phyloP scores from a whole-genome alignment of 2,888 invertebrate genomes.

The Cerastis leucographa region DNA sequence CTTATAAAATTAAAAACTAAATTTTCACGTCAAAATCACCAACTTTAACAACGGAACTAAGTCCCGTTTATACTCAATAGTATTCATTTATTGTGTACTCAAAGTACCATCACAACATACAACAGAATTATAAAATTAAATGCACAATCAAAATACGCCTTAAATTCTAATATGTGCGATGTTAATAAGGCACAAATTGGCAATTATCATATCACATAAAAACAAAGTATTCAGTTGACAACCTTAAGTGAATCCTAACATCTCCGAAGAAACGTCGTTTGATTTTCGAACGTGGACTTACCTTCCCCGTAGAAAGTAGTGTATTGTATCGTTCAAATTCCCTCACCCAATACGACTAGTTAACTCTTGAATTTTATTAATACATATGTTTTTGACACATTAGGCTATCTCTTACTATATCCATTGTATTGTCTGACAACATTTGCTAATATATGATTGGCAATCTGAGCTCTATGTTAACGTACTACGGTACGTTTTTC shows the following conservation, averaged over 20 bases:
- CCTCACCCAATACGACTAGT: conserved; percentile 41
- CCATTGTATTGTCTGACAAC: conserved; percentile 11
- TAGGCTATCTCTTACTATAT: conserved; percentile 19
- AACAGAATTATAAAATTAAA: conserved; percentile 60
- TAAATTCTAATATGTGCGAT: conserved; percentile 56
- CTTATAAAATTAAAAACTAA: conserved; percentile 26
- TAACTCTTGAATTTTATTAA: conserved; percentile 42
- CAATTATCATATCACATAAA: conserved; percentile 58
- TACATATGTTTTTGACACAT: conserved; percentile 41
- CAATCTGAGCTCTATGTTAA: conserved; percentile 66
- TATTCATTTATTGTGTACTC: conserved; percentile 78
- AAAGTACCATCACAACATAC: conserved; percentile 81
- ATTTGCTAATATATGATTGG: conserved; percentile 41
- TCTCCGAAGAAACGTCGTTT: conserved; percentile 17
- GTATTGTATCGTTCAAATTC: conserved; percentile 13
- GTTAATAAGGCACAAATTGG: conserved; percentile 58
- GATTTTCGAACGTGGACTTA: conserved; percentile 17
- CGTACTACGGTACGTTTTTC: conserved; percentile 66
- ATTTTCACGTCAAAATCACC: conserved; percentile 45
- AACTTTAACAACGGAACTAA: conserved; percentile 69
- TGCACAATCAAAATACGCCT: conserved; percentile 71
- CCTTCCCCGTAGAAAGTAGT: conserved; percentile 29
- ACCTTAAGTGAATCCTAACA: conserved; percentile 19
- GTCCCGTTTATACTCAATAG: conserved; percentile 77
- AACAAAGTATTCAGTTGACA: conserved; percentile 45